Conservation (phyloP, 2,888 invertebrate genomes). For the Harmothoe impar region DNA sequence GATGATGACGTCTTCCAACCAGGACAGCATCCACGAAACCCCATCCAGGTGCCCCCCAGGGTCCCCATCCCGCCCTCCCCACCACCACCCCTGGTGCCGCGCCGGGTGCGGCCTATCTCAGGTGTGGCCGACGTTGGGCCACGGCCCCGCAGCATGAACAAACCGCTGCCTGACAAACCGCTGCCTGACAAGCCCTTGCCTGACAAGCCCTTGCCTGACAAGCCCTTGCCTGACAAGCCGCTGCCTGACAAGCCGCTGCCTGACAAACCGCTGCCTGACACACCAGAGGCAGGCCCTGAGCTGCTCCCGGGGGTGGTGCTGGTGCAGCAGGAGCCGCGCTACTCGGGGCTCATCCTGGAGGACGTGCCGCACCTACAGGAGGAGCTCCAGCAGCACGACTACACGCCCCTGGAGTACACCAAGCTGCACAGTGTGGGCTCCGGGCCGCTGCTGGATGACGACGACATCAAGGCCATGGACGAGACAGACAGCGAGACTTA, state of each 20-base stretch:
- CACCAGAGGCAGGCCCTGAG: background rate
- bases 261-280: background rate
- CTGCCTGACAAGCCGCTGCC: background rate
- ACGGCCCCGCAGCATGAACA: background rate
- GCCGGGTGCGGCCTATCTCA: constrained; percentile 14
- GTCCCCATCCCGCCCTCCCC: background rate
- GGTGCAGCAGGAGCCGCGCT: background rate
- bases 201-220: background rate
- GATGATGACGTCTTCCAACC: background rate
- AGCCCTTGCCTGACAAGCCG: background rate
- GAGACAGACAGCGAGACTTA: constrained; percentile 56
- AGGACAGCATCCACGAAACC: background rate
- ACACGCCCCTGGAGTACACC: constrained; percentile 57
- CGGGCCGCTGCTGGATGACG: constrained; percentile 15
- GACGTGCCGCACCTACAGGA: constrained; percentile 10
- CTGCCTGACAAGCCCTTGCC: background rate
- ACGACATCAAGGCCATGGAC: constrained; percentile 42
- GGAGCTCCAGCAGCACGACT: constrained; percentile 16
- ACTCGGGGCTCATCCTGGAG: constrained; percentile 23
- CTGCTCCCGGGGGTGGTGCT: background rate
- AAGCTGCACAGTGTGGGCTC: background rate
- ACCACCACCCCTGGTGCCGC: constrained; percentile 39
- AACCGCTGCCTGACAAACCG: background rate
- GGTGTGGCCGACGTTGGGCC: constrained; percentile 31
- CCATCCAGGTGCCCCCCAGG: background rate